Percentiles rank a stretch among this genome's conserved stretches.
phyloP scores from a whole-genome alignment of 1,140 invertebrate species.

The Agrilus planipennis region DNA sequence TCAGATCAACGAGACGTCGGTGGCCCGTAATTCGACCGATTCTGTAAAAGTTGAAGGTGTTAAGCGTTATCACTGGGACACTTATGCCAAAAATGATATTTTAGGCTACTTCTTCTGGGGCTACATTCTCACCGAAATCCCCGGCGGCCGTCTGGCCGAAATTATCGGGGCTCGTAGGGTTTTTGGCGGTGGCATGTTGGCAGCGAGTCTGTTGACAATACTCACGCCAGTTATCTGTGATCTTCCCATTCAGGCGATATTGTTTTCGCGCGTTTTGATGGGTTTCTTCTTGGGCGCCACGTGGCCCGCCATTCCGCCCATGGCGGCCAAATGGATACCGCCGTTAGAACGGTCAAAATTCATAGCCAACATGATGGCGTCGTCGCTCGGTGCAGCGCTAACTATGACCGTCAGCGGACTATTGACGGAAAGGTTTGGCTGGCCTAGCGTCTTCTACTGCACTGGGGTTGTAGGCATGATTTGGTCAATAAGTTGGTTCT shows the following conservation, averaged over 20 bases:
- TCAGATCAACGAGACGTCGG: conserved; percentile 13
- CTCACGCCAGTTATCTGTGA: conserved; percentile 65
- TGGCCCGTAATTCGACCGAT: conserved; percentile 13
- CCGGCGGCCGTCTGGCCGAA: conserved; percentile 75
- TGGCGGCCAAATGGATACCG: conserved; percentile 84
- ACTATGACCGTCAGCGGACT: conserved; percentile 57
- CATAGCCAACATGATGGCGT: conserved; percentile 79
- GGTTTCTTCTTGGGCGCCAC: conserved; percentile 74
- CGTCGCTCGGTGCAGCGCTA: conserved; percentile 59
- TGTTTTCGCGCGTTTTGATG: conserved; percentile 50
- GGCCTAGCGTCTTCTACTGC: conserved; percentile 65
- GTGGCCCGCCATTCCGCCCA: conserved; percentile 81
- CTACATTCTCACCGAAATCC: conserved; percentile 77
- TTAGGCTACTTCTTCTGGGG: conserved; percentile 84
- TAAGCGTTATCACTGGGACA: conserved; percentile 14
- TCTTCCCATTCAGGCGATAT: conserved; percentile 45
- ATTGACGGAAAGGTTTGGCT: conserved; percentile 50
- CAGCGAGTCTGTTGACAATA: conserved; percentile 69
- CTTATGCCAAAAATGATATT: conserved; percentile 59
- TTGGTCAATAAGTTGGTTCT: conserved; percentile 57
- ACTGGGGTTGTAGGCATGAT: conserved; percentile 49
- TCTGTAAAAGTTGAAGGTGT: conserved; percentile 21
- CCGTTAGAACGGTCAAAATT: conserved; percentile 80
- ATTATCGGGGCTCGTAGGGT: conserved; percentile 69
- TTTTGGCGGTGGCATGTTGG: conserved; percentile 73